A percentile compares a stretch with the other conserved stretches of the same genome.
Evolutionary conservation across 1,140 invertebrate species (phyloP).

Genomic region (Drosophila truncata): DNA sequence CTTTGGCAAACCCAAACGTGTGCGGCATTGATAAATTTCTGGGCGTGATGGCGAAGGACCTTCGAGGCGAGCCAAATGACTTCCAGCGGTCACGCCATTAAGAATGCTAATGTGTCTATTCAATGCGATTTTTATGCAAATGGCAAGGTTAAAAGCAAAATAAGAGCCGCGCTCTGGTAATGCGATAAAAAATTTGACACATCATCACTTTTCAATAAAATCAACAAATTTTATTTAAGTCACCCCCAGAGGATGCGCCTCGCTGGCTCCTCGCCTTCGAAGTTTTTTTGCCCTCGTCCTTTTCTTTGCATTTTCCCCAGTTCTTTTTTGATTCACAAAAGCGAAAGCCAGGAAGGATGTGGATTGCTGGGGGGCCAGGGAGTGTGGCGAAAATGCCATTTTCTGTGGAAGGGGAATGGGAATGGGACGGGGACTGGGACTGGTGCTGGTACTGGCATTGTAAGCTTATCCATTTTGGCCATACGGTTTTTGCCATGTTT

Average conservation of each 20-base stretch:
- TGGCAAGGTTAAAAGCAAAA: slow-evolving; percentile 82
- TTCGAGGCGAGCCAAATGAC: slow-evolving; percentile 50
- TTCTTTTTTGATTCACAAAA: slow-evolving; percentile 35
- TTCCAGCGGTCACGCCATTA: slow-evolving; percentile 72
- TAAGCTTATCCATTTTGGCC: slow-evolving; percentile 80
- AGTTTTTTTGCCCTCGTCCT: slow-evolving; percentile 46
- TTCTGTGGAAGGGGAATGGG: slow-evolving; percentile 48
- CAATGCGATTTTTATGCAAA: slow-evolving; percentile 82
- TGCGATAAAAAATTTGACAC: slow-evolving; percentile 84
- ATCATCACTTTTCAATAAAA: slow-evolving; percentile 84
- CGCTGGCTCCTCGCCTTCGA: slow-evolving; percentile 31
- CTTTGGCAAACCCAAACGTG: slow-evolving; percentile 69
- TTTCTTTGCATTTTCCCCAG: slow-evolving; percentile 10
- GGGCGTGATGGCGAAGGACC: slow-evolving; percentile 56
- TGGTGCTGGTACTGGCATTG: slow-evolving; percentile 30
- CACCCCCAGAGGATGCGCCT: slow-evolving; percentile 72
- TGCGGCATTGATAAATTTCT: slow-evolving; percentile 75
- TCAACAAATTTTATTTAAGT: slow-evolving; percentile 84
- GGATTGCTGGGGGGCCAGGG: slow-evolving; percentile 30
- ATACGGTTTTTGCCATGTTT: slow-evolving; percentile 65
- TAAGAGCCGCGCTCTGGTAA: slow-evolving; percentile 73
- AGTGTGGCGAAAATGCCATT: slow-evolving; percentile 62
- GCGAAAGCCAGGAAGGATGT: slow-evolving; percentile 50
- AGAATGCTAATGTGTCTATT: slow-evolving; percentile 83
- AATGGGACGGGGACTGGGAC: not conserved